A percentile compares a stretch with the other conserved stretches of the same genome.
phyloP scores from a whole-genome alignment of 2,113 vertebrate species.

The Cervus canadensis region DNA sequence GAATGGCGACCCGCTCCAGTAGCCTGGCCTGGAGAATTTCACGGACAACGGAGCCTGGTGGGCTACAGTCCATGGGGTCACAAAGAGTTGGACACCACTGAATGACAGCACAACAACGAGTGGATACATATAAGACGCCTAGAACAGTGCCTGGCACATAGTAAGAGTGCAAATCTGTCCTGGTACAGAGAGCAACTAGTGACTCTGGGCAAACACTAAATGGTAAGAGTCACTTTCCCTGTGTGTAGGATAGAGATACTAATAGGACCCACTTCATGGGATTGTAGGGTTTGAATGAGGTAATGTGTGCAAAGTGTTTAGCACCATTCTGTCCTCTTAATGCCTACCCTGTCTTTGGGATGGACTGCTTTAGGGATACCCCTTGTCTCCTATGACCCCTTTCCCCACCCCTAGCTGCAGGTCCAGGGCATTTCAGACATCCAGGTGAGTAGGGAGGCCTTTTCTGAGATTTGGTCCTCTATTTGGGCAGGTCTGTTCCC shows the following conservation, averaged over 20 bases:
- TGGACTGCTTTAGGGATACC: background rate
- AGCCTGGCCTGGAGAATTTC: background rate
- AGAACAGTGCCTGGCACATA: background rate
- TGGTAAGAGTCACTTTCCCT: background rate
- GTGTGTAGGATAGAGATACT: background rate
- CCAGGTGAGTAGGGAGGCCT: background rate
- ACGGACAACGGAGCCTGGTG: background rate
- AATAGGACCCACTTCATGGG: background rate
- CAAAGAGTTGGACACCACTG: background rate
- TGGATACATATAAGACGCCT: background rate
- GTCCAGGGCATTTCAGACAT: background rate
- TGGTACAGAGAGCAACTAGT: background rate
- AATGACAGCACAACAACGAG: background rate
- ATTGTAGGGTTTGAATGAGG: background rate
- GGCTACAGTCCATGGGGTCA: background rate
- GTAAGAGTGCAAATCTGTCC: background rate
- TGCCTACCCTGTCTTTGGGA: background rate
- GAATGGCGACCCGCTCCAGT: background rate
- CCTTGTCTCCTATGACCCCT: background rate
- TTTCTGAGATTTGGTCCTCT: background rate
- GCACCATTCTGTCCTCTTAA: no score
- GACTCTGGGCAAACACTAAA: background rate
- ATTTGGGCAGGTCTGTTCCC: background rate
- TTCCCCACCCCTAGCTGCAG: background rate
- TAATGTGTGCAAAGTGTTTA: no score